Conservation (phyloP, 2,113 vertebrate genomes). For the Furnarius figulus region DNA sequence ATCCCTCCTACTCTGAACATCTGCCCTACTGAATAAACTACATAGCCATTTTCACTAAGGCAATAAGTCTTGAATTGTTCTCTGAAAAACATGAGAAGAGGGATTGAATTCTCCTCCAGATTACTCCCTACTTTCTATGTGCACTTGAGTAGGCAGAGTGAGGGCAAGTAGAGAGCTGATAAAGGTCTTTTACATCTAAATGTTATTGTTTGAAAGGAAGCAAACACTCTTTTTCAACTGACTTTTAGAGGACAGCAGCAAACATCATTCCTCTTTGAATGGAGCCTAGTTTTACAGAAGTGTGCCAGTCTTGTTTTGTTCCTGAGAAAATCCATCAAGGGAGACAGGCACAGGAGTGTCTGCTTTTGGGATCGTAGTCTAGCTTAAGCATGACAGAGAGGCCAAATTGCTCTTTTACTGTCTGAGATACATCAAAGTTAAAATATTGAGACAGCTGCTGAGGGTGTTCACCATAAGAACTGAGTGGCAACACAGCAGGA, state of each 20-base stretch:
- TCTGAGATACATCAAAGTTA: background rate
- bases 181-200: background rate
- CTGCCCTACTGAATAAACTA: background rate
- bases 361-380: background rate
- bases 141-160: background rate
- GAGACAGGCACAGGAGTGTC: background rate
- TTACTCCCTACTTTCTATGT: rapidly evolving
- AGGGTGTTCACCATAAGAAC: background rate
- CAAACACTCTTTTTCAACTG: background rate
- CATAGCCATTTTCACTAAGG: background rate
- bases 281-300: background rate
- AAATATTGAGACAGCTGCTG: background rate
- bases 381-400: background rate
- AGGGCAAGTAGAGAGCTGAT: background rate
- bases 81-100: background rate
- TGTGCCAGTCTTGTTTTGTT: background rate
- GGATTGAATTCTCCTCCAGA: background rate
- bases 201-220: background rate
- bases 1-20: background rate
- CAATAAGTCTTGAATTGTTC: background rate
- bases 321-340: background rate
- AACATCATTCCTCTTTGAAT: background rate
- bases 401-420: background rate
- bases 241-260: background rate
- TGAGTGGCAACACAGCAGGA: background rate